These are phyloP conservation scores for Phoxinus dragarum DNA, from an alignment of 2,797 vertebrate species.

Conservation along the genomic window DNA sequence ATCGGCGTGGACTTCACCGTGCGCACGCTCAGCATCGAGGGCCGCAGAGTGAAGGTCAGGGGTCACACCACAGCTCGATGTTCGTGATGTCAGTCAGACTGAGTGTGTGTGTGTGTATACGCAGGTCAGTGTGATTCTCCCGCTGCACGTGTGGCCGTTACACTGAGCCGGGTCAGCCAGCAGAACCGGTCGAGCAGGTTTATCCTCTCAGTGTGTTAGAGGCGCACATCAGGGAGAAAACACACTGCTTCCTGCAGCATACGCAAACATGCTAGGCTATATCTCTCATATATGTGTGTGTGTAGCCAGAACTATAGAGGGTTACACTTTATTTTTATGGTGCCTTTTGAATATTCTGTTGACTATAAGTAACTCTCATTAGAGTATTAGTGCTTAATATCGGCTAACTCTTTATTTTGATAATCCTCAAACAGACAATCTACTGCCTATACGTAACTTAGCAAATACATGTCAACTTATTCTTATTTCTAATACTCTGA, in stretches of 20 bases:
- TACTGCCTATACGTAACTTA: too few relatives aligned
- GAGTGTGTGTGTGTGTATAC: background rate
- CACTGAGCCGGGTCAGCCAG: slow-evolving; percentile 11
- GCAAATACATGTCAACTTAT: too few relatives aligned
- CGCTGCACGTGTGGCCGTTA: background rate
- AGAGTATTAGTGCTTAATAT: too few relatives aligned
- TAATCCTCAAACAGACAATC: too few relatives aligned
- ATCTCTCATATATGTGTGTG: background rate
- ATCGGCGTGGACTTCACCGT: slow-evolving; percentile 98
- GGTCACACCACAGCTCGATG: background rate
- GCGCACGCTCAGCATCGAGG: slow-evolving; percentile 86
- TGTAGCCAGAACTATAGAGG: too few relatives aligned
- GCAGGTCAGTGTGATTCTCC: background rate
- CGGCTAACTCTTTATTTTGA: too few relatives aligned
- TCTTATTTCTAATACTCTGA: too few relatives aligned
- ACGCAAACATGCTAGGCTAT: background rate
- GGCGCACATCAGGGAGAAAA: background rate
- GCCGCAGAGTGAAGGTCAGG: slow-evolving; percentile 92
- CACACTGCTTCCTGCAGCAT: background rate
- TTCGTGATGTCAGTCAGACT: background rate
- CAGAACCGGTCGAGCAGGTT: slow-evolving; percentile 45
- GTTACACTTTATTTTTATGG: too few relatives aligned
- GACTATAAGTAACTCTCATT: too few relatives aligned
- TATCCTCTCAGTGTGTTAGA: background rate
- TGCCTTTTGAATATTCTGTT: too few relatives aligned